phyloP scores from a whole-genome alignment of 2,113 vertebrate genomes.

The Heptranchias perlo region DNA sequence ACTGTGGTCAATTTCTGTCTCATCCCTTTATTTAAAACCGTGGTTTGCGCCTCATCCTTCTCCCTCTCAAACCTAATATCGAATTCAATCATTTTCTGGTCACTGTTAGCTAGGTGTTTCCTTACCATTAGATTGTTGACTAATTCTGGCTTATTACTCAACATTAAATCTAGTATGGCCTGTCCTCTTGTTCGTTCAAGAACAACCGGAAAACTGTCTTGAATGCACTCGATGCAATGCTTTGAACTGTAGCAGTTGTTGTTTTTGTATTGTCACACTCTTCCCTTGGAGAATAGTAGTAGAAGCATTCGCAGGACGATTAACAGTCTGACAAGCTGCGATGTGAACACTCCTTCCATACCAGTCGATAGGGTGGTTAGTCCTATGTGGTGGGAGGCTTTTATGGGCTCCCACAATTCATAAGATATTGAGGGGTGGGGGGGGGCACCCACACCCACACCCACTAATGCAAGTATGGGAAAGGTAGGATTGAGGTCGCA shows the following conservation, averaged over 20 bases:
- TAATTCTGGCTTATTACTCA: not conserved
- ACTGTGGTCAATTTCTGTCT: not conserved
- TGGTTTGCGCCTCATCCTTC: not conserved
- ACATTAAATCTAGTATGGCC: not conserved
- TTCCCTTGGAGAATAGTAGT: not conserved
- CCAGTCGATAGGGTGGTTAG: not conserved
- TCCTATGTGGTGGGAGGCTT: not conserved
- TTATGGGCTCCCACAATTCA: not conserved
- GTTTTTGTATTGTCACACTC: not conserved
- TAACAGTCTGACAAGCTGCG: not conserved
- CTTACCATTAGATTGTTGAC: not conserved
- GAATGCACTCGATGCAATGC: not conserved
- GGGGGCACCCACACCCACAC: too few relatives aligned
- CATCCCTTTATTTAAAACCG: not conserved
- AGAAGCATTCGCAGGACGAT: not conserved
- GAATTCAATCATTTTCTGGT: not conserved
- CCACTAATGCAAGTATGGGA: not conserved
- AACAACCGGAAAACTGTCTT: not conserved
- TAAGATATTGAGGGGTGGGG: too few relatives aligned
- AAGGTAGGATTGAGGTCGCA: too few relatives aligned
- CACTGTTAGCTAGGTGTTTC: not conserved
- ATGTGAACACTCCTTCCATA: not conserved
- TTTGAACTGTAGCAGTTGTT: not conserved
- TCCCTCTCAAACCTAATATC: not conserved
- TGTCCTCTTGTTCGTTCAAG: not conserved